phyloP scores from a whole-genome alignment of 2,888 invertebrate genomes.

The Orthonychiurus folsomi region DNA sequence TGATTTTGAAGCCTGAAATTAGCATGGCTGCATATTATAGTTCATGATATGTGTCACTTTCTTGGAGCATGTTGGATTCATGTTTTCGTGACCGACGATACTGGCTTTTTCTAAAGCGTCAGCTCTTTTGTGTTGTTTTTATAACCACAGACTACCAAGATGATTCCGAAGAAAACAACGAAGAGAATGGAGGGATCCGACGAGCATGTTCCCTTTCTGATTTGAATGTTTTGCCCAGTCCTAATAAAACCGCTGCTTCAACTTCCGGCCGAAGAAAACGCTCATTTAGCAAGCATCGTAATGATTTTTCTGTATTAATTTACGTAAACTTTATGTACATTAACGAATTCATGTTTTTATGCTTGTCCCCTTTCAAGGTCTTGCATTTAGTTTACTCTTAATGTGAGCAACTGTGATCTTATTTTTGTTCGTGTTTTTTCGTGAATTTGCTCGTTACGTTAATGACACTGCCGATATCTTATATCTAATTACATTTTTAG shows the following conservation, averaged over 20 bases:
- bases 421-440: not conserved
- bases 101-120: no score
- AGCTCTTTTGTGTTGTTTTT: slow-evolving; percentile 9
- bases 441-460: no score
- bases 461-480: no score
- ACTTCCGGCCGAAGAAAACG: slow-evolving; percentile 33
- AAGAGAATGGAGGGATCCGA: slow-evolving; percentile 56
- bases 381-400: no score
- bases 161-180: slow-evolving; percentile 43
- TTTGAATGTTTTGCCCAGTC: slow-evolving; percentile 47
- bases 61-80: not conserved
- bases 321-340: not conserved
- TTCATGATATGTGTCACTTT: not conserved
- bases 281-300: slow-evolving; percentile 40
- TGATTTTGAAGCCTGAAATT: no score
- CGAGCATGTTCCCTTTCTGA: slow-evolving; percentile 73
- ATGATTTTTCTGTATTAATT: slow-evolving; percentile 28
- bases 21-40: no score
- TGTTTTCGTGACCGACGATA: no score
- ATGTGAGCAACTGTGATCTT: no score
- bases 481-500: not conserved
- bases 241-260: slow-evolving; percentile 21
- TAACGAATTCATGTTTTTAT: not conserved
- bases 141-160: slow-evolving; percentile 33
- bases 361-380: not conserved